A percentile compares a stretch with the other conserved stretches of the same genome.
Evolutionary conservation across 2,113 vertebrate genomes (phyloP).

Genomic region (Poeciliopsis turrubarensis): DNA sequence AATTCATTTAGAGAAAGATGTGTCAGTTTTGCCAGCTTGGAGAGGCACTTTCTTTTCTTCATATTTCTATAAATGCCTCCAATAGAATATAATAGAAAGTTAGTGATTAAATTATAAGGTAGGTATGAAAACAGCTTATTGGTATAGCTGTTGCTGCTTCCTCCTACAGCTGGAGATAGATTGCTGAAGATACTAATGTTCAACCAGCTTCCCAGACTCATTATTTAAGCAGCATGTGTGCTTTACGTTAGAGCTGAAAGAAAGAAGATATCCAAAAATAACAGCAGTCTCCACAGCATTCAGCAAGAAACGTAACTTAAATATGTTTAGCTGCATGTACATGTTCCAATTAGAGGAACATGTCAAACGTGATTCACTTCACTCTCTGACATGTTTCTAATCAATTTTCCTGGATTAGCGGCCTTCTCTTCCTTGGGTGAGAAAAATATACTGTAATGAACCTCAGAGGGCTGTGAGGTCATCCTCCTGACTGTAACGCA

Average conservation of each 20-base stretch:
- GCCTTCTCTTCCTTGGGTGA: neutral
- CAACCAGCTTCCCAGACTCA: constrained; percentile 16
- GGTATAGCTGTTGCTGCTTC: constrained; percentile 23
- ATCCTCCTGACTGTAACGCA: constrained; percentile 28
- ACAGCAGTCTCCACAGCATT: neutral
- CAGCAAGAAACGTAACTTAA: constrained; percentile 14
- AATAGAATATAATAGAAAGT: constrained; percentile 40
- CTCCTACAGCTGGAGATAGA: constrained; percentile 37
- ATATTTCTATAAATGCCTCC: constrained; percentile 1
- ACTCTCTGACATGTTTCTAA: constrained; percentile 18
- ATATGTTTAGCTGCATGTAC: constrained; percentile 22
- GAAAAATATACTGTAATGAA: constrained; percentile 4
- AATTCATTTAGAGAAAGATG: constrained; percentile 40
- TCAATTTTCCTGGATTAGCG: constrained; percentile 23
- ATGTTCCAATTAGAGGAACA: constrained; percentile 27
- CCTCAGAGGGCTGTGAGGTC: constrained; percentile 26
- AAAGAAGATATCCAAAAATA: constrained; percentile 24
- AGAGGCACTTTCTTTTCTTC: neutral
- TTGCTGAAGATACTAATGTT: constrained; percentile 9
- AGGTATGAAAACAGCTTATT: constrained; percentile 52
- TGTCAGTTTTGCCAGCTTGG: constrained; percentile 32
- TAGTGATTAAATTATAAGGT: neutral
- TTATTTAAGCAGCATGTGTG: constrained; percentile 20
- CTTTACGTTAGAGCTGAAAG: constrained; percentile 28
- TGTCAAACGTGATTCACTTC: constrained; percentile 15